phyloP scores from a whole-genome alignment of 2,797 vertebrate species.

The Platyrinchus mystaceus region DNA sequence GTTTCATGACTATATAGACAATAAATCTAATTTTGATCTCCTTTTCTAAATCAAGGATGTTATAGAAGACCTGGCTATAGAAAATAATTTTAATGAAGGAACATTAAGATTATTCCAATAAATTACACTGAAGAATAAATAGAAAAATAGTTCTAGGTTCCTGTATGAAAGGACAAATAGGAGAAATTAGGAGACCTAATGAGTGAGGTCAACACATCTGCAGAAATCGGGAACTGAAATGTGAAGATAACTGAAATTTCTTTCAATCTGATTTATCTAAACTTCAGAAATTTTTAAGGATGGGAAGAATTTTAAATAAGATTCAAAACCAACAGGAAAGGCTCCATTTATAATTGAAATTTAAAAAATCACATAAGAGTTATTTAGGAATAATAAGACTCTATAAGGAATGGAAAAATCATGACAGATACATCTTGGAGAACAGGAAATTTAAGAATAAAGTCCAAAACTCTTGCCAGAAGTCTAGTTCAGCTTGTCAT shows the following conservation, averaged over 20 bases:
- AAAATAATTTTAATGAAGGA: background rate
- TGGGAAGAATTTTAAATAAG: background rate
- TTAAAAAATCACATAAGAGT: background rate
- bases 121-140: background rate
- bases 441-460: slow-evolving; percentile 2
- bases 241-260: background rate
- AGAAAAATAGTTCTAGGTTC: background rate
- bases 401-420: background rate
- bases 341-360: background rate
- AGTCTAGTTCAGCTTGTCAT: background rate
- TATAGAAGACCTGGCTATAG: background rate
- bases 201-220: background rate
- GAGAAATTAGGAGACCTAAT: background rate
- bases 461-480: background rate
- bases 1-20: background rate
- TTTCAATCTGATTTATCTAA: background rate
- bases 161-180: background rate
- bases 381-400: background rate
- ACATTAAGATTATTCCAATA: background rate
- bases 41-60: background rate
- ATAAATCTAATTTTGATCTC: background rate
- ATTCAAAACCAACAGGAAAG: background rate
- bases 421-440: background rate
- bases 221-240: background rate
- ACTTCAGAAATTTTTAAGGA: background rate